phyloP scores from a whole-genome alignment of 2,113 vertebrate genomes.

The Acrocephalus kingi region DNA sequence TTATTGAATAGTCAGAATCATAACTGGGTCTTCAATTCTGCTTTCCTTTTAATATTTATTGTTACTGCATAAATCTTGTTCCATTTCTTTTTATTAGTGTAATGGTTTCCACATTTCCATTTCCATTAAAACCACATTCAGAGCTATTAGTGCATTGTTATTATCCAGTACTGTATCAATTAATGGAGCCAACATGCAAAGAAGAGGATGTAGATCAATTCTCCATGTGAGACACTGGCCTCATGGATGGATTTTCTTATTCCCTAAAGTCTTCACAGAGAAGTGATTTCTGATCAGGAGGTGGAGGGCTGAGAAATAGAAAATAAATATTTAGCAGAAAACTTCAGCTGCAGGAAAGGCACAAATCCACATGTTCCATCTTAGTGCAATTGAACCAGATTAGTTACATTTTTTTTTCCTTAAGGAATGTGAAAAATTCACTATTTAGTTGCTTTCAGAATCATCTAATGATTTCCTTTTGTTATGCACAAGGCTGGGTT shows the following conservation, averaged over 20 bases:
- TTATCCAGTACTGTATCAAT: constrained; percentile 59
- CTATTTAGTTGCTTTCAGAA: not conserved
- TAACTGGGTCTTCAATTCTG: not conserved
- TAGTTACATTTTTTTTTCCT: not conserved
- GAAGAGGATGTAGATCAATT: constrained; percentile 56
- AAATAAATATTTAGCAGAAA: not conserved
- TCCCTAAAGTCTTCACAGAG: not conserved
- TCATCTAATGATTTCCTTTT: not conserved
- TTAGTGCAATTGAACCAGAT: not conserved
- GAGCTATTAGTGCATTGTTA: constrained; percentile 61
- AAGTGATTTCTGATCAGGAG: constrained; percentile 9
- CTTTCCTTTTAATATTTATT: constrained; percentile 35
- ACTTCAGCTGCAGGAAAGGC: not conserved
- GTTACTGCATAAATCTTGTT: constrained; percentile 56
- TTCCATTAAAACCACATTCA: constrained; percentile 56
- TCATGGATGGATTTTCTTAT: not conserved
- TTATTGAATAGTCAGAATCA: not conserved
- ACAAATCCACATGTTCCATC: not conserved
- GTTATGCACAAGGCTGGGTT: not conserved
- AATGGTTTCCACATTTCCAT: constrained; percentile 39
- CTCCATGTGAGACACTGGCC: not conserved
- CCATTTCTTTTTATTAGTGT: constrained; percentile 42
- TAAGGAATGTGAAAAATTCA: not conserved
- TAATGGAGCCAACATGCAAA: constrained; percentile 50
- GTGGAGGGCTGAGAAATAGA: not conserved